phyloP scores from a whole-genome alignment of 2,113 vertebrate species.

The Ginglymostoma cirratum region DNA sequence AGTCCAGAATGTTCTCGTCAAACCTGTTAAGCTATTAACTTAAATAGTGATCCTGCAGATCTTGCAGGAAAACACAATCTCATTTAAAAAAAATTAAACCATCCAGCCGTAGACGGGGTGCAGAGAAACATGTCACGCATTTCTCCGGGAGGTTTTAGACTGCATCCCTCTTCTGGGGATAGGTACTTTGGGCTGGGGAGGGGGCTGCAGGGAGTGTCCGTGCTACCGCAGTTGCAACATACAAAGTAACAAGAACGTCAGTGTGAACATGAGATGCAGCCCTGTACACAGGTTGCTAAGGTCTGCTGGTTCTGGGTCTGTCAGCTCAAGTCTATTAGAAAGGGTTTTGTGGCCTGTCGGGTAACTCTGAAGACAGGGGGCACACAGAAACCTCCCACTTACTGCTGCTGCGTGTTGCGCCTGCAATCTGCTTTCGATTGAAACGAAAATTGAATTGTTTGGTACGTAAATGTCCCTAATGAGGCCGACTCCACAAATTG shows the following conservation, averaged over 20 bases:
- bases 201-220: no score
- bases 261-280: not conserved
- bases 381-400: not conserved
- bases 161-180: not conserved
- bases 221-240: no score
- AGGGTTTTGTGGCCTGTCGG: not conserved
- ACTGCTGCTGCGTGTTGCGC: not conserved
- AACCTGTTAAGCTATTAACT: not conserved
- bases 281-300: not conserved
- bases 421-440: not conserved
- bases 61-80: not conserved
- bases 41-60: not conserved
- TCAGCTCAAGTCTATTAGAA: not conserved
- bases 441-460: not conserved
- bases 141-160: not conserved
- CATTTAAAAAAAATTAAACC: not conserved
- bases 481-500: not conserved
- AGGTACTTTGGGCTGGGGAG: no score
- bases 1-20: not conserved
- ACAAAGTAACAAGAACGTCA: no score
- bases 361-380: not conserved
- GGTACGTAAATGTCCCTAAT: not conserved
- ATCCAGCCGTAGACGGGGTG: not conserved
- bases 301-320: not conserved
- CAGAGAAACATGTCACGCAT: not conserved